Evolutionary conservation across 2,888 invertebrate species (phyloP), one percentile per base, ranked within the genome.

Genomic region (Trissolcus japonicus): DNA sequence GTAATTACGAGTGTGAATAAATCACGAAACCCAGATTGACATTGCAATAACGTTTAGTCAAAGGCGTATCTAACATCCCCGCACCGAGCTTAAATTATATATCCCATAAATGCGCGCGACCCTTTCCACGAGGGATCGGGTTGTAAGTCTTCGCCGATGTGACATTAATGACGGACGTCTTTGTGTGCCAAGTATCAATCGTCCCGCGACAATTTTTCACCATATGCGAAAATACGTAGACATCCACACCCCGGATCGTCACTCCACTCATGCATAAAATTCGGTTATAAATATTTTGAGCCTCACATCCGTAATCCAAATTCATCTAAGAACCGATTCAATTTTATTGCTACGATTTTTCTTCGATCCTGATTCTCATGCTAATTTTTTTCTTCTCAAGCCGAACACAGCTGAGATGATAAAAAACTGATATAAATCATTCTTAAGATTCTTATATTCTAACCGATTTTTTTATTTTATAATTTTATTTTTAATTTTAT

Each of bases 271-370:
- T 56, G 65, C 56, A 65, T 65, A 56, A 56, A 48, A 65, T 65
- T 65, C 19, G 55, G 48, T 13, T 48, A 65, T 56, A 65, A 65
- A 65, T 65, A 65, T 65, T 65, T 65, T 65, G 65, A 65, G 43
- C 19, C n/a, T 25, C 60, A 25, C 46, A 46, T 0, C 16, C 6
- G 16, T n/a, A 46, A 46, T 46, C n/a, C 16, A 46, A 46, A 46
- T 46, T 46, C 46, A 14, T 14, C n/a, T 35, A 6, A 46, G n/a
- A 46, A 46, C 16, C 46, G 16, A 46, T 16, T n/a, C 14, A 14
- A 14, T 46, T 46, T 46, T 46, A 46, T 46, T 16, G 14, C 46
- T 46, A 3, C 35, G 35, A 35, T 35, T 35, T 11, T 35, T 35
- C 35, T 35, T 35, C 35, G 35, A 35, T 35, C 35, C 9, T 35